Conservation (phyloP, 2,888 invertebrate species). For the Vanessa cardui region DNA sequence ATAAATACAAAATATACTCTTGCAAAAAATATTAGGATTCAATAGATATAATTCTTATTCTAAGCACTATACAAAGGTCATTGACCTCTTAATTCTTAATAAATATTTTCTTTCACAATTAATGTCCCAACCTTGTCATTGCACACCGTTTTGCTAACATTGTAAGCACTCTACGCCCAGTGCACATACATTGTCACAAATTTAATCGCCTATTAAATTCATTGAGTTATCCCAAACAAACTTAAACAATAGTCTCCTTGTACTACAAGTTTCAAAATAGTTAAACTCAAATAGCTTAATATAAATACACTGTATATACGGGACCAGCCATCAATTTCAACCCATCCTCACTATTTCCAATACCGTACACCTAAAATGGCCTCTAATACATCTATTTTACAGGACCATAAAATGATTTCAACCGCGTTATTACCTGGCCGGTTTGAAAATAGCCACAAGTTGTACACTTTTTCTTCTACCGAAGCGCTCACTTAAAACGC, state of each 20-base stretch:
- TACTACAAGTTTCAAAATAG: background rate
- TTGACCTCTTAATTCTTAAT: too few relatives aligned
- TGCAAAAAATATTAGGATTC: too few relatives aligned
- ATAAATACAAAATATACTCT: too few relatives aligned
- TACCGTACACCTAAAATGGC: constrained; percentile 18
- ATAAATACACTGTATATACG: constrained; percentile 4
- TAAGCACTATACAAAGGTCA: too few relatives aligned
- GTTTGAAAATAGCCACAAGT: constrained; percentile 47
- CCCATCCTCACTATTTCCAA: constrained; percentile 32
- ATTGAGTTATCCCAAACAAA: constrained; percentile 2
- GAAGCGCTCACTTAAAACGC: constrained; percentile 48
- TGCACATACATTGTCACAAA: background rate
- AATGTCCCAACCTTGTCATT: too few relatives aligned
- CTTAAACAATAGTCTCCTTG: background rate
- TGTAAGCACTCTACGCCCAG: background rate
- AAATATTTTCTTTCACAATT: too few relatives aligned
- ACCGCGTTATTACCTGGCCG: constrained; percentile 58
- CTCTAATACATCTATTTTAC: constrained; percentile 39
- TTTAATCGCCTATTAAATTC: background rate
- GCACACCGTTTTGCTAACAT: background rate
- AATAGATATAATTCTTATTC: too few relatives aligned
- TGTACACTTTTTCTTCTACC: constrained; percentile 45
- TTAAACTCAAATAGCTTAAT: background rate
- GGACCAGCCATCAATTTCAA: background rate
- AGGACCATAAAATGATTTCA: constrained; percentile 47